Percentiles rank a stretch among this genome's conserved stretches.
Conservation (phyloP, 1,140 invertebrate species). For the Drosophila pseudoobscura region DNA sequence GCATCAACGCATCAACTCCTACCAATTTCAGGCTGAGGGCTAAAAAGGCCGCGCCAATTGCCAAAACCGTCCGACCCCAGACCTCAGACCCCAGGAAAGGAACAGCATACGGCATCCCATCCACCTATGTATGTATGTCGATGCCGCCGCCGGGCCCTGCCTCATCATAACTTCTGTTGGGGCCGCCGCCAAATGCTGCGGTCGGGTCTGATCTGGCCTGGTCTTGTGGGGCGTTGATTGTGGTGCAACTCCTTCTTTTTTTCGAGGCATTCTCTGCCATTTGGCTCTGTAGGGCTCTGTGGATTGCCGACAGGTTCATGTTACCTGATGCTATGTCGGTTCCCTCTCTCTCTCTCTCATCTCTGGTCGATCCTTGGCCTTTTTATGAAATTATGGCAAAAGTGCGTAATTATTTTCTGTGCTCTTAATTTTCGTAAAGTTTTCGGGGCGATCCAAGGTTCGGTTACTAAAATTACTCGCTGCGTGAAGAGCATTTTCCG, state of each 20-base stretch:
- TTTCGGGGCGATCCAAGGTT: constrained; percentile 11
- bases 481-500: constrained; percentile 19
- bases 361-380: constrained; percentile 27
- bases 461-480: constrained; percentile 67
- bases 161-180: constrained; percentile 80
- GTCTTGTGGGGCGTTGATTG: constrained; percentile 75
- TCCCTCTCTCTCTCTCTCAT: constrained; percentile 20
- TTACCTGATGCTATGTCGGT: constrained; percentile 53
- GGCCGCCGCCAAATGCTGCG: constrained; percentile 47
- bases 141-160: constrained; percentile 36
- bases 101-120: background rate
- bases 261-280: constrained; percentile 23
- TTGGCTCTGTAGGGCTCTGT: constrained; percentile 28
- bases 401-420: constrained; percentile 83
- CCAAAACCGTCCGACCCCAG: constrained; percentile 53
- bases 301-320: constrained; percentile 77
- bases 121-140: constrained; percentile 22
- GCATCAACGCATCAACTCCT: constrained; percentile 84
- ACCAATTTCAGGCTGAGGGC: constrained; percentile 80
- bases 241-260: constrained; percentile 76
- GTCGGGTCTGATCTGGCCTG: constrained; percentile 37
- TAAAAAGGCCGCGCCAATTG: constrained; percentile 74
- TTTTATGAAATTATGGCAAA: constrained; percentile 79
- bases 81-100: background rate
- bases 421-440: constrained; percentile 72